Evolutionary conservation across 1,140 invertebrate genomes (phyloP).

Genomic region (Ceratina calcarata): DNA sequence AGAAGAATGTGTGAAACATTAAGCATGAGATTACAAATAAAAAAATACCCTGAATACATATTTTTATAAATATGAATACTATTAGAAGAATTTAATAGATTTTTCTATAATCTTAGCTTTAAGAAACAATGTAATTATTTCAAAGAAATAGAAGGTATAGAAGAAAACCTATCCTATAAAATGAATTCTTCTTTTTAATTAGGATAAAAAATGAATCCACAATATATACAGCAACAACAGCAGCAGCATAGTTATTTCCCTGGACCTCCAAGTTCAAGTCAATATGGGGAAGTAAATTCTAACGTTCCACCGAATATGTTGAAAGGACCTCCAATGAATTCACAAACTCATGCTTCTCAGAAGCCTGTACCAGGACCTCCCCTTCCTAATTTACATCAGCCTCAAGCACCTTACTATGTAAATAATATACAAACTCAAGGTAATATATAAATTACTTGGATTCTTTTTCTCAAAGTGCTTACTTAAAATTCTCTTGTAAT

Average conservation of each 20-base stretch:
- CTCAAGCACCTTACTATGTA: constrained; percentile 60
- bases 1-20: too few relatives aligned
- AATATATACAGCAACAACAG: constrained; percentile 70
- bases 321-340: constrained; percentile 42
- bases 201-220: constrained; percentile 70
- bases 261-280: constrained; percentile 54
- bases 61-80: neutral
- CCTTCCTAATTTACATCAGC: constrained; percentile 22
- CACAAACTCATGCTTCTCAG: constrained; percentile 53
- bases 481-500: constrained; percentile 9
- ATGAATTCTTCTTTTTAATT: constrained; percentile 20
- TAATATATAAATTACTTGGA: neutral
- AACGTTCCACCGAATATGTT: constrained; percentile 60
- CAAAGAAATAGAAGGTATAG: neutral
- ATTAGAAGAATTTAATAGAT: neutral
- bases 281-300: constrained; percentile 64
- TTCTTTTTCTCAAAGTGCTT: neutral
- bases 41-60: neutral
- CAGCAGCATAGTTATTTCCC: constrained; percentile 52
- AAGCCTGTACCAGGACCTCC: constrained; percentile 53
- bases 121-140: neutral
- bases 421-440: constrained; percentile 56
- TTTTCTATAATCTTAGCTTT: too few relatives aligned
- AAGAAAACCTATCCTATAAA: neutral
- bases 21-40: too few relatives aligned